Percentiles rank a stretch among this genome's conserved stretches.
Evolutionary conservation across 2,797 vertebrate species (phyloP).

Genomic region (Mormyrops attenuatus): DNA sequence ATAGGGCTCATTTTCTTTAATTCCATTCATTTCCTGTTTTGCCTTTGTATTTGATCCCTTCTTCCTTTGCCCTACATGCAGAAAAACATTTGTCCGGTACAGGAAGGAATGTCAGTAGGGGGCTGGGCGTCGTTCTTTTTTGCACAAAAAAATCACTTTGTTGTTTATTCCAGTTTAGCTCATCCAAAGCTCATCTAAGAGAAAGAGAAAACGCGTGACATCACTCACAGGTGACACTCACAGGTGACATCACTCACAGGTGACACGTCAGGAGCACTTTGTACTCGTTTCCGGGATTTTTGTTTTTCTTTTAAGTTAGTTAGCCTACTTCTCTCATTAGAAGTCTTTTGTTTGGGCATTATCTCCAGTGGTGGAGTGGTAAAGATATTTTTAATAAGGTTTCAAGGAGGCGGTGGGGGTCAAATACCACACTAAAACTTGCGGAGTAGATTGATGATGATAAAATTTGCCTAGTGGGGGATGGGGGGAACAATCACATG

Average conservation of each 20-base stretch:
- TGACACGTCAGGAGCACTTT: neutral
- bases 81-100: slow-evolving; percentile 33
- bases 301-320: neutral
- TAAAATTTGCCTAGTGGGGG: neutral
- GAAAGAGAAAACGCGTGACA: neutral
- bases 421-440: neutral
- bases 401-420: neutral
- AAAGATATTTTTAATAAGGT: neutral
- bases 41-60: slow-evolving; percentile 62
- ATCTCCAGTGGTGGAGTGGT: neutral
- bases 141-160: neutral
- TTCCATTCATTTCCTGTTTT: slow-evolving; percentile 72
- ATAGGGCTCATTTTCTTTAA: slow-evolving; percentile 47
- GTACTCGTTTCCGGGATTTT: slow-evolving; percentile 32
- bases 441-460: neutral
- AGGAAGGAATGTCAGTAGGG: neutral
- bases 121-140: neutral
- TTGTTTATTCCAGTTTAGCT: neutral
- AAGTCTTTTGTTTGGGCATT: neutral
- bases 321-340: neutral
- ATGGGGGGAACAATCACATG: neutral
- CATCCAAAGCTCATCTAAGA: neutral
- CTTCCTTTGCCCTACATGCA: slow-evolving; percentile 61
- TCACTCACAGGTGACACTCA: slow-evolving; percentile 5
- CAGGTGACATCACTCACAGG: slow-evolving; percentile 4